Base-by-base conservation (phyloP, 2,113 vertebrate genomes). In the Seriola quinqueradiata region DNA sequence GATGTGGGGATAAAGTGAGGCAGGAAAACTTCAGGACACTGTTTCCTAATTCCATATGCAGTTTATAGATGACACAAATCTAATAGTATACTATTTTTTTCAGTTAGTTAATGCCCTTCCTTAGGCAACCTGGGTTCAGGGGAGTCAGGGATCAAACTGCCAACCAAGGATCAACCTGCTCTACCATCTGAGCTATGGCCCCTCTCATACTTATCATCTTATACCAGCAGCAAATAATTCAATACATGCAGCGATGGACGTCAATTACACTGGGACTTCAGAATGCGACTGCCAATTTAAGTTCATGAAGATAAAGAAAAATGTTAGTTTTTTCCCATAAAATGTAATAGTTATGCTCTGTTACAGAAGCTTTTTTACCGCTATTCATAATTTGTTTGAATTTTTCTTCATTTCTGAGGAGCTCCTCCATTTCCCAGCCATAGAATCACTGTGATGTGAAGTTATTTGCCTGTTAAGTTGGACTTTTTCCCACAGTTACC, bases 331-430 rank as follows among this genome's bases (percentile, higher is more conserved):
- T 9, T n/a, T 23, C 21, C 6, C 34, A 36, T 8, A 23, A 57
- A 59, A n/a, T 21, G 3, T 12, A 63, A 34, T 10, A 14, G 25
- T 48, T 48, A 44, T 10, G 28, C 2, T 0, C 9, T 36, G 25
- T 17, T 38, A 1, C 4, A 42, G 32, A 32, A 48, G n/a, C 44
- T 5, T 8, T 57, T 79, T 60, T 13, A 57, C n/a, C 19, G 36
- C 28, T 25, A 78, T 69, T 77, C 6, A 32, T n/a, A 54, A 38
- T 40, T 60, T 54, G 7, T 54, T 54, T 23, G 16, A 28, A 58
- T 46, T 32, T 32, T 13, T n/a, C 38, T 79, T 57, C 58, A 72
- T 36, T 28, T 63, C 19, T 64, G 40, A 67, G 70, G 34, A 60
- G 34, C 57, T 77, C 1, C 17, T 59, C 34, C 21, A 14, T 42